Conservation (phyloP, 2,113 vertebrate species). For the Triplophysa dalaica region DNA sequence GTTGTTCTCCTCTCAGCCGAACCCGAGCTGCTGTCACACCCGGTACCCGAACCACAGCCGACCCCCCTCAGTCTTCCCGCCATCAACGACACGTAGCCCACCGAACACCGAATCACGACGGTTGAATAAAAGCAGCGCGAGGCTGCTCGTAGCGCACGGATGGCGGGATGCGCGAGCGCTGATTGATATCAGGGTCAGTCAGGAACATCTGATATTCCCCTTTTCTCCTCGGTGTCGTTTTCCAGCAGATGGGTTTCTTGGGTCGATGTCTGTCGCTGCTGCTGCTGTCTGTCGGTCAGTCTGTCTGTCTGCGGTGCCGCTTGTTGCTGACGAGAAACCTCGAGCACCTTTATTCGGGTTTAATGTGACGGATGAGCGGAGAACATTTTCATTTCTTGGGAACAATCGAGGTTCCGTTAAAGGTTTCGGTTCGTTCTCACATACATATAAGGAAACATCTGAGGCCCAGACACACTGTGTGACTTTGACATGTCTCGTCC, state of each 20-base stretch:
- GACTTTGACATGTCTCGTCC: too few species aligned
- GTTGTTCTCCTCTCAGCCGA: slow-evolving; percentile 66
- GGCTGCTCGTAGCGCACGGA: too few species aligned
- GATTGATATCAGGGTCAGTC: neutral
- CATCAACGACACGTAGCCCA: slow-evolving; percentile 53
- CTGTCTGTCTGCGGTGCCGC: neutral
- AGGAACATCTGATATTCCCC: neutral
- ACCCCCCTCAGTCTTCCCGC: slow-evolving; percentile 71
- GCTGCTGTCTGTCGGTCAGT: neutral
- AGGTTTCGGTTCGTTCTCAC: too few species aligned
- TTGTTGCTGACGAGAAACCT: slow-evolving; percentile 21
- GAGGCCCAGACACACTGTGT: too few species aligned
- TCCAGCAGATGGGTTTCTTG: neutral
- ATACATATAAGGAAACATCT: too few species aligned
- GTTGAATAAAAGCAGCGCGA: neutral
- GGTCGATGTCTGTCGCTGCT: neutral
- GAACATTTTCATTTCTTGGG: too few species aligned
- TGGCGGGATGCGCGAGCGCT: too few species aligned
- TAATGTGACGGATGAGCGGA: too few species aligned
- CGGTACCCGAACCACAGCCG: slow-evolving; percentile 75
- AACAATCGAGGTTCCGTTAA: too few species aligned
- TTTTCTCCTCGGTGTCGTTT: slow-evolving; percentile 2
- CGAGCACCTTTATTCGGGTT: neutral
- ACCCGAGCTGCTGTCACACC: slow-evolving; percentile 80
- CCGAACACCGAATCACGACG: slow-evolving; percentile 30